phyloP scores from a whole-genome alignment of 2,113 vertebrate species.

The Austrofundulus limnaeus region DNA sequence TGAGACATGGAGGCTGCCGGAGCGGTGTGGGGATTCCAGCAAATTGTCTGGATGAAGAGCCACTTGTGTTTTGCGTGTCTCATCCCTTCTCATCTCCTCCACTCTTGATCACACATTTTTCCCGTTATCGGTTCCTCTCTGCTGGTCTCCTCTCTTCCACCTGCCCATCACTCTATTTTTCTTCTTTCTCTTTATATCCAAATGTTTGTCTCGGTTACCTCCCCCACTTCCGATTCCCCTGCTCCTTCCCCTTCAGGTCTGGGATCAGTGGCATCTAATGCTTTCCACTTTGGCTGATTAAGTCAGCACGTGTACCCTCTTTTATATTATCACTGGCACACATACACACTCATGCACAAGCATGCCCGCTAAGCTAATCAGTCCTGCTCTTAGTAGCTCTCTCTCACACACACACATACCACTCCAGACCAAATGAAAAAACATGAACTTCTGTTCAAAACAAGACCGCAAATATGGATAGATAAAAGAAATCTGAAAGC shows the following conservation, averaged over 20 bases:
- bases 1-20: constrained; percentile 20
- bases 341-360: constrained; percentile 5
- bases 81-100: constrained; percentile 14
- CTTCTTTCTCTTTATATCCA: not conserved
- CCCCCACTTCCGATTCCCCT: not conserved
- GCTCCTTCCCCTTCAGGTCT: constrained; percentile 15
- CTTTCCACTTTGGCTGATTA: constrained; percentile 64
- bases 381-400: constrained; percentile 42
- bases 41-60: constrained; percentile 61
- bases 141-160: constrained; percentile 7
- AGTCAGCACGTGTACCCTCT: constrained; percentile 63
- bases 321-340: constrained; percentile 51
- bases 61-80: constrained; percentile 42
- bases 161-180: not conserved
- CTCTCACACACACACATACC: constrained; percentile 23
- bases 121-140: constrained; percentile 1
- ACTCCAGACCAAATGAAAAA: constrained; percentile 62
- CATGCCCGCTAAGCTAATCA: constrained; percentile 70
- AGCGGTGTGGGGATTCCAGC: constrained; percentile 40
- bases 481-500: not conserved
- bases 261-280: constrained; percentile 58
- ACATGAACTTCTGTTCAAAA: constrained; percentile 48
- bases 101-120: constrained; percentile 1
- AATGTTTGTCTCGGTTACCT: constrained; percentile 20
- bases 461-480: constrained; percentile 29